Base-by-base conservation (phyloP, 2,113 vertebrate genomes). In the Amphiprion ocellaris region DNA sequence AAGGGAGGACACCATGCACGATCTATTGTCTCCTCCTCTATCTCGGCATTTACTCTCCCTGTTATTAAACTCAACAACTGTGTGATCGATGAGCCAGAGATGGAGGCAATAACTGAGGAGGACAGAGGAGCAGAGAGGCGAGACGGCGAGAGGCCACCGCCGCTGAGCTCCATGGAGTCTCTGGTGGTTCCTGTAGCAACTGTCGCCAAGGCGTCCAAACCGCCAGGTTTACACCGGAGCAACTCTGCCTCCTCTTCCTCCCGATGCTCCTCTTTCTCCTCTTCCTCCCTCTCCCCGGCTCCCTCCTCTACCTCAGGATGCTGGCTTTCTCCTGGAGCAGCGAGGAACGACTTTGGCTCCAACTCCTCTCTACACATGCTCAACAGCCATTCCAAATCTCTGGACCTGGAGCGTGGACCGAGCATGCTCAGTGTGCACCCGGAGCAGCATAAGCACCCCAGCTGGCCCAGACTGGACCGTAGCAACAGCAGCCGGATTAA, bases 11-110 rank as follows among this genome's bases (percentile, higher is more conserved):
- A 97, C 83, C 97, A 97, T 58, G 97, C 98, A 0, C 97, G 96
- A 77, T 99, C 97, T 0, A 99, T 99, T 2, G 98, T 99, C 10
- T 98, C 98, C 1, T 99, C 98, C 2, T 99, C 98, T 6, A 96
- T 99, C 85, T 98, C 96, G 37, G 97, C 98, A 26, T 99, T 99
- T 67, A 99, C 98, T 0, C 88, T 99, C 8, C 98, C 98, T 0
- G 97, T 99, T 79, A 99, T 99, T 83, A 99, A 99, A 87, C 95
- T 99, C n/a, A 99, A 99, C 90, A 99, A 99, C 90, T 99, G 98
- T 70, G 98, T 99, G 4, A 99, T 99, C 4, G 98, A 99, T 58
- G 97, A 99, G 41, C 97, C 97, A 4, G 96, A 96, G 83, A 96
- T 98, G 92, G 97, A 99, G 72, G 96, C 95, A 73, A 99, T 99